Percentiles rank a stretch among this genome's conserved stretches.
phyloP scores from a whole-genome alignment of 1,140 invertebrate genomes.

The Apis mellifera region DNA sequence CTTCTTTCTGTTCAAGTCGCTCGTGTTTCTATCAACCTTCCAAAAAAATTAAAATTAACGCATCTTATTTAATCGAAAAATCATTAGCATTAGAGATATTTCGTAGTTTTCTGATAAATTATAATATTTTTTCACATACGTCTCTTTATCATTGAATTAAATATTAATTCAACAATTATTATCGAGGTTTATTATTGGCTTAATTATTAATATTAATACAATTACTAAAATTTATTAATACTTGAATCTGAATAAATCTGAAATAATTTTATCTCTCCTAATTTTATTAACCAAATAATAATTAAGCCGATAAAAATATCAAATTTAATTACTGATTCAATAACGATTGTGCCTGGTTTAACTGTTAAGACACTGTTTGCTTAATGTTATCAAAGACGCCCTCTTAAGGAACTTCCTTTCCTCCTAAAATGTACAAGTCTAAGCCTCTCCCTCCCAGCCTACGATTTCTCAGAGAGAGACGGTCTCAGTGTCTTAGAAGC shows the following conservation, averaged over 20 bases:
- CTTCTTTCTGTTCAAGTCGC: not conserved
- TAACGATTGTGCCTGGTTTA: not conserved
- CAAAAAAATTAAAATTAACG: too few species aligned
- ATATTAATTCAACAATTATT: too few species aligned
- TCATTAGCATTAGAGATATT: too few species aligned
- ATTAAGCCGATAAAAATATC: not conserved
- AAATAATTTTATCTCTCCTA: not conserved
- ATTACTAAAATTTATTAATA: too few species aligned
- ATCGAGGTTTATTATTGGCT: too few species aligned
- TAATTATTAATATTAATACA: too few species aligned
- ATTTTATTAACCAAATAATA: not conserved
- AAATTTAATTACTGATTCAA: not conserved
- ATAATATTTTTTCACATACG: too few species aligned
- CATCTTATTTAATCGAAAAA: too few species aligned
- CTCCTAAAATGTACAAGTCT: constrained; percentile 30
- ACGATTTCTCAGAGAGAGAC: constrained; percentile 41
- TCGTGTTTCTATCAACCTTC: not conserved
- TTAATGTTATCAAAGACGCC: not conserved
- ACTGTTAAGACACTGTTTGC: not conserved
- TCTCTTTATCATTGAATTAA: too few species aligned
- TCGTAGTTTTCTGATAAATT: too few species aligned
- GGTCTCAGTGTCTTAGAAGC: constrained; percentile 41
- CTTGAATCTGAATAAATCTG: too few species aligned
- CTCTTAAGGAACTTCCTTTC: not conserved
- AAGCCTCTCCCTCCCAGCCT: constrained; percentile 28